These are phyloP conservation scores for Sclerodermus sp. DNA, from an alignment of 2,888 invertebrate genomes.

Conservation along the genomic window DNA sequence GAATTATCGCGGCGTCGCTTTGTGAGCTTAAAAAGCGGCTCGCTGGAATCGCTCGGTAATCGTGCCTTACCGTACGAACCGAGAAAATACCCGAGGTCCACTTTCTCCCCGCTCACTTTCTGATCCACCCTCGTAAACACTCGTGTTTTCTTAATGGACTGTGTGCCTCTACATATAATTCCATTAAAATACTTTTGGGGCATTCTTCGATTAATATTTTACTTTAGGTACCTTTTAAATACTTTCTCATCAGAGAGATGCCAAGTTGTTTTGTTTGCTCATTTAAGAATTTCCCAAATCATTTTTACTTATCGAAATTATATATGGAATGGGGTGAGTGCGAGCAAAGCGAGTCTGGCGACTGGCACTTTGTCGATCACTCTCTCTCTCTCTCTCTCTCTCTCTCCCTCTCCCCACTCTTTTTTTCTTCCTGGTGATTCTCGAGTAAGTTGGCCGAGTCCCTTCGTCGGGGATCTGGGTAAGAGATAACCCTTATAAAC, in stretches of 20 bases:
- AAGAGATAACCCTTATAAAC: conserved; percentile 48
- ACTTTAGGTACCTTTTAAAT: no score
- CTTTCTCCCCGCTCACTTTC: conserved; percentile 2
- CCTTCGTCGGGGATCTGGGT: conserved; percentile 11
- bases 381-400: conserved; percentile 8
- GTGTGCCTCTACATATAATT: neutral
- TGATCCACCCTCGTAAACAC: conserved; percentile 2
- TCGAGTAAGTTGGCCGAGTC: conserved; percentile 4
- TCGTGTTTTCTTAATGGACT: neutral
- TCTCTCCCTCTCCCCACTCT: conserved; percentile 5
- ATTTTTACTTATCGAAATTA: no score
- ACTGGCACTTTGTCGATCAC: no score
- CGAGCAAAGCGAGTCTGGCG: no score
- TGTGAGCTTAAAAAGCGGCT: no score
- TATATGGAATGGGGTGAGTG: no score
- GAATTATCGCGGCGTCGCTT: no score
- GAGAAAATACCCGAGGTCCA: neutral
- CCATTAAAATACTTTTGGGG: conserved; percentile 21
- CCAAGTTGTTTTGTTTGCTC: no score
- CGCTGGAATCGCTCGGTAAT: neutral
- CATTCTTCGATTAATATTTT: no score
- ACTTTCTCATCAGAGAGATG: no score
- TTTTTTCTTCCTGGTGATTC: conserved; percentile 5
- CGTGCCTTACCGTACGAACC: neutral
- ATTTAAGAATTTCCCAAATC: no score